Percentiles rank a stretch among this genome's conserved stretches.
These are phyloP conservation scores for Scylla paramamosain DNA, from an alignment of 1,140 invertebrate genomes.

Conservation along the genomic window DNA sequence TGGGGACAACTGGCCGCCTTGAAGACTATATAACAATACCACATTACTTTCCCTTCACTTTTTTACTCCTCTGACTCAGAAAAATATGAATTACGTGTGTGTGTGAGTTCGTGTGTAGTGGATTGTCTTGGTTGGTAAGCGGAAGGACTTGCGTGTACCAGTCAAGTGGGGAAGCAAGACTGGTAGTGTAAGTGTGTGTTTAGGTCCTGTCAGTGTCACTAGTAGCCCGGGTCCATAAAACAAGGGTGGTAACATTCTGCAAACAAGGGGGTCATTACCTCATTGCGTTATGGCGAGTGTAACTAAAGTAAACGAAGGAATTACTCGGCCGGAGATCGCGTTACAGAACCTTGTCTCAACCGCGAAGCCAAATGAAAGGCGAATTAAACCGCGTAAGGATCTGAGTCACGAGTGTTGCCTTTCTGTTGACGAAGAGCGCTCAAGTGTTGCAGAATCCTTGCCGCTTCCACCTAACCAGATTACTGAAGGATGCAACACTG, in stretches of 20 bases:
- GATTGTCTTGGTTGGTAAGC: neutral
- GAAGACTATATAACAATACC: no score
- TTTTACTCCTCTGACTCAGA: no score
- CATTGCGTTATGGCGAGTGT: neutral
- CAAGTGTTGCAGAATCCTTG: no score
- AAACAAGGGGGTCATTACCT: neutral
- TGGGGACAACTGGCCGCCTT: no score
- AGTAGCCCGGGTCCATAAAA: neutral
- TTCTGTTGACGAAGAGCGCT: no score
- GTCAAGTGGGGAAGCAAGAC: neutral
- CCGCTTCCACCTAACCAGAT: no score
- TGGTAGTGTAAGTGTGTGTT: neutral
- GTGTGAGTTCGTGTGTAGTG: neutral
- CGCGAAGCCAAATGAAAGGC: neutral
- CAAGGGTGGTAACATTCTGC: neutral
- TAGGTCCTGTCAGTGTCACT: neutral
- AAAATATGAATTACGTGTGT: neutral
- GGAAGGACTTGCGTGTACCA: neutral
- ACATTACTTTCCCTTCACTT: no score
- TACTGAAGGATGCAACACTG: no score
- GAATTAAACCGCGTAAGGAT: neutral
- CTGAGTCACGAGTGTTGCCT: no score
- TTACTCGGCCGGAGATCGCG: neutral
- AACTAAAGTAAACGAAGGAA: constrained; percentile 11
- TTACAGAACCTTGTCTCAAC: neutral